These are phyloP conservation scores for Ganaspis brasiliensis DNA, from an alignment of 2,888 invertebrate species.

Conservation along the genomic window DNA sequence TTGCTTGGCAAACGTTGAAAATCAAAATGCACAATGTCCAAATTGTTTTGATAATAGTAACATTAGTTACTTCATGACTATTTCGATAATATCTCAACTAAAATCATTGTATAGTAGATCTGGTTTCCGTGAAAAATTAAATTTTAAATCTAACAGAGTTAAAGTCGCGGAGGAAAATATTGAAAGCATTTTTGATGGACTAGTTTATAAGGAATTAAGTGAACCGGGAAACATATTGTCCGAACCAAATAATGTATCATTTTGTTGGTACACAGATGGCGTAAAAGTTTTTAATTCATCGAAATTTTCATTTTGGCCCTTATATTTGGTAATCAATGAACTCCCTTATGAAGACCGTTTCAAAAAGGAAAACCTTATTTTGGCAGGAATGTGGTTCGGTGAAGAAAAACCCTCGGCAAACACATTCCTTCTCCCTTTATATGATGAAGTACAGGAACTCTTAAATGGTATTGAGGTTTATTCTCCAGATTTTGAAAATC, in stretches of 20 bases:
- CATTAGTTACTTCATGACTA: too few relatives aligned
- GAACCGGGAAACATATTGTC: constrained; percentile 21
- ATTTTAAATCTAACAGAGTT: not conserved
- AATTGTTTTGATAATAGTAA: too few relatives aligned
- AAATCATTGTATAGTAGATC: not conserved
- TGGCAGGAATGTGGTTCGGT: constrained; percentile 56
- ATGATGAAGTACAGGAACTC: constrained; percentile 24
- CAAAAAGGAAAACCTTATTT: constrained; percentile 51
- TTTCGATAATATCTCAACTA: too few relatives aligned
- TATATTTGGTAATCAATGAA: constrained; percentile 56
- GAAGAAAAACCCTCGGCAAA: constrained; percentile 51
- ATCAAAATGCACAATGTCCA: too few relatives aligned
- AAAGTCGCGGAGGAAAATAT: not conserved
- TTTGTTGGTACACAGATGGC: constrained; percentile 57
- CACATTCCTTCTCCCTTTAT: constrained; percentile 45
- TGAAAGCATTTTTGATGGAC: not conserved
- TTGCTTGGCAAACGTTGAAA: too few relatives aligned
- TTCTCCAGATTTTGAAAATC: not conserved
- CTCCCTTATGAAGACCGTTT: constrained; percentile 49
- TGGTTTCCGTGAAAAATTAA: not conserved
- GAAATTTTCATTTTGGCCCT: constrained; percentile 51
- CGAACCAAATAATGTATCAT: constrained; percentile 51
- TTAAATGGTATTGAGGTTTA: not conserved
- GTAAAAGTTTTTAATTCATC: constrained; percentile 52
- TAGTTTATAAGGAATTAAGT: not conserved